These are phyloP conservation scores for Chloroclystis v-ata DNA, from an alignment of 2,888 invertebrate genomes.

Conservation along the genomic window DNA sequence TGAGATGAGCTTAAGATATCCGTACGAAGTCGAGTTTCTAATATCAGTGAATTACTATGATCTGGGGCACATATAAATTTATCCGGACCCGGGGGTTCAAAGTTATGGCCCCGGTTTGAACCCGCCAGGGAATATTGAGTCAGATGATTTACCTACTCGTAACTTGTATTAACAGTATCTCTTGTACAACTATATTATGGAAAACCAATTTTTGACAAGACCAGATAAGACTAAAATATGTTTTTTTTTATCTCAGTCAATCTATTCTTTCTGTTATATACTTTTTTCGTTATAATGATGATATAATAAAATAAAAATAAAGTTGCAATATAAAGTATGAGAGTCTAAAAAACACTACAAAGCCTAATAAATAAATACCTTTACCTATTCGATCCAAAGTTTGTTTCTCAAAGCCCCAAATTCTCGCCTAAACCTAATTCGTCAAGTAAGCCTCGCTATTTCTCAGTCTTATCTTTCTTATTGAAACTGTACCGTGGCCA, in stretches of 20 bases:
- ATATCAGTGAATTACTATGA: conserved; percentile 7
- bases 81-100: not conserved
- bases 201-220: no score
- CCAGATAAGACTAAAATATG: no score
- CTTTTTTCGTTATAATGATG: no score
- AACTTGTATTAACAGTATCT: conserved; percentile 1
- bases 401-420: not conserved
- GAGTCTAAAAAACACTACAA: no score
- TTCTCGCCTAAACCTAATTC: not conserved
- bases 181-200: no score
- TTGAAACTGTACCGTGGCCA: conserved; percentile 58
- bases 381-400: no score
- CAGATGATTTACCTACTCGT: conserved; percentile 6
- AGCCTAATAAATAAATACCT: no score
- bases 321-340: no score
- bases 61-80: conserved; percentile 2
- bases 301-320: no score
- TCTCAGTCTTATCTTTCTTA: conserved; percentile 50
- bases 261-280: no score
- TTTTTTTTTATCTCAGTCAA: no score
- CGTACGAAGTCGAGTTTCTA: not conserved
- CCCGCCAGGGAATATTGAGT: conserved; percentile 20
- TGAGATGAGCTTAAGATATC: no score
- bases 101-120: conserved; percentile 18
- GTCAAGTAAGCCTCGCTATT: conserved; percentile 17